Conservation (phyloP, 2,113 vertebrate species). For the Climacteris rufus region DNA sequence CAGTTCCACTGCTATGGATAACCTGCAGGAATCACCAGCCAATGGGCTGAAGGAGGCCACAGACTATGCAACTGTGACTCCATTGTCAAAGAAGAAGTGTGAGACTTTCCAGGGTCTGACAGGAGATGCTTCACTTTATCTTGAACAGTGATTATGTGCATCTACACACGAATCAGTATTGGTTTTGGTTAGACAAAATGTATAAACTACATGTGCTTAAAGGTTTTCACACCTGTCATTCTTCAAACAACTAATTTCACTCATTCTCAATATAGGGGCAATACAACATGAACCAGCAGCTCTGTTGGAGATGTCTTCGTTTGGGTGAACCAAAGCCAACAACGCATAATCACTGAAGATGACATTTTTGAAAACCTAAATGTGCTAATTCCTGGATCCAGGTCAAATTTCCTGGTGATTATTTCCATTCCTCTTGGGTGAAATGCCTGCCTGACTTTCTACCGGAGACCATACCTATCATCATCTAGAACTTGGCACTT, state of each 20-base stretch:
- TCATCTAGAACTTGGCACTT: background rate
- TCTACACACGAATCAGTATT: background rate
- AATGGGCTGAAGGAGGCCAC: background rate
- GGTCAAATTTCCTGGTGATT: background rate
- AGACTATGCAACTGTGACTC: background rate
- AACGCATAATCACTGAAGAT: background rate
- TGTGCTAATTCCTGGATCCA: background rate
- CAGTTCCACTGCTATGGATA: background rate
- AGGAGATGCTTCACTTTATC: background rate
- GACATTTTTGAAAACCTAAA: background rate
- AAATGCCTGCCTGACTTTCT: background rate
- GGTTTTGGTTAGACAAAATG: background rate
- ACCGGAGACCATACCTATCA: background rate
- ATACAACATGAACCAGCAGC: background rate
- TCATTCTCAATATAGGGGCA: background rate
- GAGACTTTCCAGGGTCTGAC: background rate
- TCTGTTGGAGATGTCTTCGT: background rate
- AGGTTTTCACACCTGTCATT: background rate
- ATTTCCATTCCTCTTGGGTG: background rate
- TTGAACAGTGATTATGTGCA: background rate
- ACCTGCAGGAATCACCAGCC: background rate
- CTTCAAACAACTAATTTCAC: background rate
- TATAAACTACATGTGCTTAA: background rate
- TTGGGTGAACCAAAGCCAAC: background rate
- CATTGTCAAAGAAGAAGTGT: background rate